These are phyloP conservation scores for Scaptomyza pallida DNA, from an alignment of 1,140 invertebrate species.

Conservation along the genomic window DNA sequence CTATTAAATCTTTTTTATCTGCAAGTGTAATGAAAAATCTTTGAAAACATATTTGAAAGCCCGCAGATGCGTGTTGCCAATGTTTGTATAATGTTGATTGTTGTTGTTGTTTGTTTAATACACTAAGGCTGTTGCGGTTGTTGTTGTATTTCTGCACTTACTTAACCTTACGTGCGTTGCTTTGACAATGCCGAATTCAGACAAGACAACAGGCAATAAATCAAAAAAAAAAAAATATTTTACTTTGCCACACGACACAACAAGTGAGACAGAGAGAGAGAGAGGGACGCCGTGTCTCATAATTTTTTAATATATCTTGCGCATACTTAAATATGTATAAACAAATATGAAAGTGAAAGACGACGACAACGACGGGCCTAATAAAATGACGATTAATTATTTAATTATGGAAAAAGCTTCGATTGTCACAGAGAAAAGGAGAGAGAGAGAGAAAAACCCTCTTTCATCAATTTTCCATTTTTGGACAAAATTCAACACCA, in stretches of 20 bases:
- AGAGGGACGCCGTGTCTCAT: conserved; percentile 30
- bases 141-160: conserved; percentile 33
- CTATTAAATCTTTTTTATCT: no score
- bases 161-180: conserved; percentile 46
- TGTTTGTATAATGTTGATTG: conserved; percentile 1
- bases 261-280: background rate
- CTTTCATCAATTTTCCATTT: conserved; percentile 12
- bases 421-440: conserved; percentile 28
- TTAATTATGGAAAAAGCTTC: conserved; percentile 58
- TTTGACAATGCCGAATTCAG: conserved; percentile 35
- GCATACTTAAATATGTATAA: conserved; percentile 16
- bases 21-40: conserved; percentile 3
- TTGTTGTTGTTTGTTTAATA: conserved; percentile 5
- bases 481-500: conserved; percentile 8
- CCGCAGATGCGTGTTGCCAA: conserved; percentile 23
- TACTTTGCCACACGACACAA: conserved; percentile 36
- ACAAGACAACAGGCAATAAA: background rate
- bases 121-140: background rate
- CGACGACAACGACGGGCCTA: conserved; percentile 40
- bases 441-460: background rate
- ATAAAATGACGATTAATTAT: conserved; percentile 61
- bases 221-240: conserved; percentile 21
- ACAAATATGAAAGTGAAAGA: conserved; percentile 62
- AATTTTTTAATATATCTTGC: conserved; percentile 52
- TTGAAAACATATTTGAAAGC: conserved; percentile 20